Evolutionary conservation across 2,888 invertebrate genomes (phyloP), one percentile per base, ranked within the genome.

Genomic region (Thyatira batis): DNA sequence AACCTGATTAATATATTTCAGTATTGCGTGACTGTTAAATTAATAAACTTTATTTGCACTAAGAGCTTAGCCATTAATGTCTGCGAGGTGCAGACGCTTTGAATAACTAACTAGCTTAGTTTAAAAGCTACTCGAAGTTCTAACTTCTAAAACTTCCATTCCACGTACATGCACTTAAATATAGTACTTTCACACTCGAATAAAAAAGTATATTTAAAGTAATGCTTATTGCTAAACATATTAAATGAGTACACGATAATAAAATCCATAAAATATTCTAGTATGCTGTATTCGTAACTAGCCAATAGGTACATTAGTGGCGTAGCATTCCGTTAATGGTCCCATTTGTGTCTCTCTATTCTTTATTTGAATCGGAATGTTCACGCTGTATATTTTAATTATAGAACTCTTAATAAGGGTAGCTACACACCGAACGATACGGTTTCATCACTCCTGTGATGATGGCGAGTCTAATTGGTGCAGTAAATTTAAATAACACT

Each of bases 401-500:
- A 90, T 85, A 87, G 88, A 85, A 86, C 80, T 80, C 84, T 87
- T 89, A 87, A 89, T 89, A 90, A 89, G 87, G 89, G 86, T 80
- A 85, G 84, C 84, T 85, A 75, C 86, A 80, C 80, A 84, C 83
- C 81, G 83, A 78, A 85, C 84, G 85, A 79, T 76, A 81, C 74
- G 76, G 85, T 87, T 85, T 86, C 89, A 84, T 89, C 89, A 87
- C 80, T 79, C 68, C 64, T 66, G 72, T 76, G 87, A 89, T 88
- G 90, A 90, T 87, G 87, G 87, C 88, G 85, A 77, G 77, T 84
- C 90, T 92, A 92, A 92, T 92, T 92, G 89, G 91, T 76, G 81
- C 85, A 81, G 89, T 92, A 91, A 92, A 91, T 92, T 90, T 87
- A 89, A 90, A 89, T 90, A 89, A 89, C 83, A 85, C 89, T 89